A percentile compares a stretch with the other conserved stretches of the same genome.
Conservation (phyloP, 2,113 vertebrate genomes). For the Colistium nudipinnis region DNA sequence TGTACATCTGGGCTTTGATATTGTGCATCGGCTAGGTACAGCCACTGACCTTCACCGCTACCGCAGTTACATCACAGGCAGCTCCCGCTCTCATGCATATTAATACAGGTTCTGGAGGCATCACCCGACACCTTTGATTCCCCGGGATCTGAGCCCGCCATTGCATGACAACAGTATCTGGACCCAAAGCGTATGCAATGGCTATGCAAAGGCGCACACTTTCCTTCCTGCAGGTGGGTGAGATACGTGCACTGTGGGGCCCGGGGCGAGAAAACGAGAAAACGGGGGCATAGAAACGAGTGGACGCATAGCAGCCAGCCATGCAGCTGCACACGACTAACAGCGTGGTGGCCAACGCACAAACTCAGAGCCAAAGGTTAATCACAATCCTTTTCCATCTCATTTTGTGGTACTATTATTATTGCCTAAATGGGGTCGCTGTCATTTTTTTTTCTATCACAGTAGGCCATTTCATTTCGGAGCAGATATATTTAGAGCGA, state of each 20-base stretch:
- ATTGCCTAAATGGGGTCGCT: constrained; percentile 29
- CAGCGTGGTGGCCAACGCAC: constrained; percentile 10
- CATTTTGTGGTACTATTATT: constrained; percentile 3
- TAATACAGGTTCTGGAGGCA: constrained; percentile 73
- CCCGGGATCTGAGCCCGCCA: constrained; percentile 69
- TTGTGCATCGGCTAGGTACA: constrained; percentile 45
- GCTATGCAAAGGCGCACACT: constrained; percentile 71
- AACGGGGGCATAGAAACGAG: no score
- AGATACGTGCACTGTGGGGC: constrained; percentile 37
- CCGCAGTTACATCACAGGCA: constrained; percentile 81
- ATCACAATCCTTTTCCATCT: constrained; percentile 31
- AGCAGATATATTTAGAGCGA: constrained; percentile 32
- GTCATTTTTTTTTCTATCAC: constrained; percentile 36
- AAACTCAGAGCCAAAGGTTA: constrained; percentile 38
- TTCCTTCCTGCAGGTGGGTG: constrained; percentile 43
- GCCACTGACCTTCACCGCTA: constrained; percentile 67
- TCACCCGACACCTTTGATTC: constrained; percentile 78
- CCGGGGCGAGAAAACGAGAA: constrained; percentile 15
- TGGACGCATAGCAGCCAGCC: background rate
- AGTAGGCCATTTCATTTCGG: constrained; percentile 38
- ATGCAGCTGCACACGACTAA: background rate
- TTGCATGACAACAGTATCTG: constrained; percentile 76
- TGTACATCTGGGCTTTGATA: constrained; percentile 63
- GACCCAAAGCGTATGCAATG: constrained; percentile 74
- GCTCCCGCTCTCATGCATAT: constrained; percentile 76